Base-by-base conservation (phyloP, 2,113 vertebrate genomes). In the Smithornis capensis region DNA sequence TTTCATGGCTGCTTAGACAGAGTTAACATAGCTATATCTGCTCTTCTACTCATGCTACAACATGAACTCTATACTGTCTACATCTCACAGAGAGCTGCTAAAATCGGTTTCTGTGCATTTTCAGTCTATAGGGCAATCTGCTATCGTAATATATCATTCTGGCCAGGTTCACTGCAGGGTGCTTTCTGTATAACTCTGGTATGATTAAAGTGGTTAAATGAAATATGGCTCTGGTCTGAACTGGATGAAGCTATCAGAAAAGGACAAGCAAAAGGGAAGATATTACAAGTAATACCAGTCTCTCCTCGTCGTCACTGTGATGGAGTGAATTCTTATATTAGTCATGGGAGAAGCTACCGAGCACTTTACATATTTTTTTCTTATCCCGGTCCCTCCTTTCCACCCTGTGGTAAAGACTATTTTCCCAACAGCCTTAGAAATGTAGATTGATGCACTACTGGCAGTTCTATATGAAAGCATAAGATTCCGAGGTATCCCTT, bases 391-490 rank as follows among this genome's bases (percentile, higher is more conserved):
- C 18, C 2, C 0, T 4, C 6, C 11, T 28, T 27, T 5, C 2
- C 8, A 22, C 3, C 6, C 22, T 0, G 0, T 83, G 10, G 8
- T 71, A 83, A 80, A 7, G 6, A 4, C 1, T 5, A 1, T 59
- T 91, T 91, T 73, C 40, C 55, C 37, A 83, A 6, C 15, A 73
- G 42, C 16, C 19, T 73, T 38, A 42, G 33, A 68, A 80, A 42
- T 35, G 19, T 42, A 5, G 5, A 4, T 47, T 69, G 25, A 11
- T 38, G 19, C 15, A 64, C 6, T 55, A 40, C 31, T 37, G 27
- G 5, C 4, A 52, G 10, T 9, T 65, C 14, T 57, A 6, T 44
- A 40, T 8, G 15, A 79, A n/a, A 70, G 29, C 5, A 73, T 17
- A 4, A 60, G 22, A 68, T 3, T 3, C 1, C 1, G 2, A 37